Evolutionary conservation across 92 coral and sea anemone genomes (phyloP).

Genomic region (Scolanthus callimorphus): DNA sequence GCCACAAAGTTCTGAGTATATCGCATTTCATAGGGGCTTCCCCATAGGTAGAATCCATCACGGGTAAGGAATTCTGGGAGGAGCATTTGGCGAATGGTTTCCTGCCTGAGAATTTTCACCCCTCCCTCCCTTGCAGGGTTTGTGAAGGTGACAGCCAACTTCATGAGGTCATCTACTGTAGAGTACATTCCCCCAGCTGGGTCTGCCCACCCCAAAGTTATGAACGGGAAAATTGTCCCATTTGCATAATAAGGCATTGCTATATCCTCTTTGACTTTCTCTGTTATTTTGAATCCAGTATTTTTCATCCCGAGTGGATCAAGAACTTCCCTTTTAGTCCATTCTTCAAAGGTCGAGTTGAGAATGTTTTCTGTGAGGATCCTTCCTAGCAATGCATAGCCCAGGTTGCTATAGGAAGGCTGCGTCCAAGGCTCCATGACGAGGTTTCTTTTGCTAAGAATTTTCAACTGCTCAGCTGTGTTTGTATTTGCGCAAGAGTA

Average conservation of each 20-base stretch:
- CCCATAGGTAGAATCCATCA: conserved; percentile 60
- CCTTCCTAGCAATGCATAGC: conserved; percentile 61
- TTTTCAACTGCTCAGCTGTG: conserved; percentile 33
- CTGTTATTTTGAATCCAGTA: conserved; percentile 40
- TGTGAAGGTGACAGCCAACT: conserved; percentile 43
- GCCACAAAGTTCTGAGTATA: conserved; percentile 41
- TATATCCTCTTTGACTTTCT: conserved; percentile 16
- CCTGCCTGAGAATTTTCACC: conserved; percentile 24
- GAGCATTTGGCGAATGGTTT: conserved; percentile 32
- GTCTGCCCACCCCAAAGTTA: conserved; percentile 51
- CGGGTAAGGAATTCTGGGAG: conserved; percentile 45
- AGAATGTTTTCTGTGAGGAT: conserved; percentile 54
- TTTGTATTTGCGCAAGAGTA: conserved; percentile 32
- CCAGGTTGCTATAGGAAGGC: conserved; percentile 78
- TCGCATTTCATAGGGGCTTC: conserved; percentile 71
- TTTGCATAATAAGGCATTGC: conserved; percentile 39
- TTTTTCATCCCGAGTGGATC: conserved; percentile 51
- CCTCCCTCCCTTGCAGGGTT: conserved; percentile 29
- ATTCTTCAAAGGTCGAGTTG: conserved; percentile 53
- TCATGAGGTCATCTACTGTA: conserved; percentile 49
- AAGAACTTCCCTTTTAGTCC: conserved; percentile 37
- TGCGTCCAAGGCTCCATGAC: conserved; percentile 45
- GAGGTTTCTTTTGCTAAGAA: conserved; percentile 28
- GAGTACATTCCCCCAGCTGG: conserved; percentile 77
- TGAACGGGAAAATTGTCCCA: conserved; percentile 35